phyloP scores from a whole-genome alignment of 2,797 vertebrate species.

The Chaetodon trifasciatus region DNA sequence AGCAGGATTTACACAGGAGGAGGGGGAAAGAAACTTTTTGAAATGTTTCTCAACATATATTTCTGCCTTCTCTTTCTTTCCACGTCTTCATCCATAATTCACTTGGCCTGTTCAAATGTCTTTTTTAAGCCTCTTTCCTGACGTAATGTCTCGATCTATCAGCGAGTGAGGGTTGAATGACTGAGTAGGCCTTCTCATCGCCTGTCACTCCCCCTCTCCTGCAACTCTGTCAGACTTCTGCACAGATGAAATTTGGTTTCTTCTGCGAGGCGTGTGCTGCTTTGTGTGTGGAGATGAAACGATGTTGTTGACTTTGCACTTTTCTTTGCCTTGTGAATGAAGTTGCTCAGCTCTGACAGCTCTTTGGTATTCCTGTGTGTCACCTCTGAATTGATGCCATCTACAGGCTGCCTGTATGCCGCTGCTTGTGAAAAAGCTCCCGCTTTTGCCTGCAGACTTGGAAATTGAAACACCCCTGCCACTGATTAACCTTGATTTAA shows the following conservation, averaged over 20 bases:
- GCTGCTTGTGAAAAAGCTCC: not conserved
- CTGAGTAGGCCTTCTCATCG: constrained; percentile 52
- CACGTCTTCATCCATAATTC: constrained; percentile 72
- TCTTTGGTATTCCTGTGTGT: constrained; percentile 32
- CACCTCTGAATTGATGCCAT: constrained; percentile 21
- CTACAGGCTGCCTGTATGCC: not conserved
- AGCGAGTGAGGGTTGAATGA: constrained; percentile 66
- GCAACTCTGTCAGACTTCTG: constrained; percentile 4
- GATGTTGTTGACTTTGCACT: constrained; percentile 31
- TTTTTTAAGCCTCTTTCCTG: constrained; percentile 68
- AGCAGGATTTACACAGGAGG: constrained; percentile 67
- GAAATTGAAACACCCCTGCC: constrained; percentile 15
- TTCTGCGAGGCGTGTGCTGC: not conserved
- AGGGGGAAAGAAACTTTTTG: constrained; percentile 26
- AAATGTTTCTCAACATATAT: constrained; percentile 63
- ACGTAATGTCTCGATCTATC: constrained; percentile 65
- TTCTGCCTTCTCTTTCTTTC: constrained; percentile 53
- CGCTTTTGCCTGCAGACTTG: not conserved
- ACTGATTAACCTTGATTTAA: constrained; percentile 20
- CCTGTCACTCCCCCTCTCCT: constrained; percentile 5
- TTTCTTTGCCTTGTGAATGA: constrained; percentile 4
- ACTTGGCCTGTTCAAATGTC: constrained; percentile 61
- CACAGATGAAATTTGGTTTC: constrained; percentile 26
- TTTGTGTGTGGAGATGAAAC: constrained; percentile 23
- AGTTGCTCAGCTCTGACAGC: constrained; percentile 7